Conservation (phyloP, 2,113 vertebrate genomes). For the Suncus etruscus region DNA sequence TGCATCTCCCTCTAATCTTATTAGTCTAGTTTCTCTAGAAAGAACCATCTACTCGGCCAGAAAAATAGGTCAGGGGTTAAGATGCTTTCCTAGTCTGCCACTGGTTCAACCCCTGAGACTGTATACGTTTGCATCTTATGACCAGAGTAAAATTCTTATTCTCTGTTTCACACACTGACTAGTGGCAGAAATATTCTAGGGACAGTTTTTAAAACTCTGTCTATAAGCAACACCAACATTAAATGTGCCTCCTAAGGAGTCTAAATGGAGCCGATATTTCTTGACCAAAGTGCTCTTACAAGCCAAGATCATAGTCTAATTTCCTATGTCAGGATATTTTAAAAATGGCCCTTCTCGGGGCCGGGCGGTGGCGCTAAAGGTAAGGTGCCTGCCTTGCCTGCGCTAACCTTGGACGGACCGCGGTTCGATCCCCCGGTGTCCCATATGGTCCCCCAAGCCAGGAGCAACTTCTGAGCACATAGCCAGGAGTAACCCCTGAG, state of each 20-base stretch:
- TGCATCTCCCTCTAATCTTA: background rate
- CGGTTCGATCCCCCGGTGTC: too few species aligned
- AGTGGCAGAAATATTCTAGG: constrained; percentile 69
- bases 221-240: constrained; percentile 77
- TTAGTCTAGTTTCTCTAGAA: background rate
- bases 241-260: constrained; percentile 48
- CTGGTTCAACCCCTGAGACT: too few species aligned
- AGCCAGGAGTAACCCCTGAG: too few species aligned
- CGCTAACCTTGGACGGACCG: too few species aligned
- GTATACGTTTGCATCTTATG: constrained; percentile 69
- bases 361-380: too few species aligned
- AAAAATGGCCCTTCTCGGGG: background rate
- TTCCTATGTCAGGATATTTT: background rate
- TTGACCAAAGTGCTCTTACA: constrained; percentile 50
- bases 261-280: constrained; percentile 10
- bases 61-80: too few species aligned
- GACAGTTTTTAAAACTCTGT: constrained; percentile 79
- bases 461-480: too few species aligned
- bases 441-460: too few species aligned
- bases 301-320: constrained; percentile 51
- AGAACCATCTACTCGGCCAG: background rate
- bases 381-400: too few species aligned
- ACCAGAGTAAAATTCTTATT: constrained; percentile 80
- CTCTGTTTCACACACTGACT: constrained; percentile 76
- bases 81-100: too few species aligned